Base-by-base conservation (phyloP, 2,888 invertebrate genomes). In the Acholoe squamosa region DNA sequence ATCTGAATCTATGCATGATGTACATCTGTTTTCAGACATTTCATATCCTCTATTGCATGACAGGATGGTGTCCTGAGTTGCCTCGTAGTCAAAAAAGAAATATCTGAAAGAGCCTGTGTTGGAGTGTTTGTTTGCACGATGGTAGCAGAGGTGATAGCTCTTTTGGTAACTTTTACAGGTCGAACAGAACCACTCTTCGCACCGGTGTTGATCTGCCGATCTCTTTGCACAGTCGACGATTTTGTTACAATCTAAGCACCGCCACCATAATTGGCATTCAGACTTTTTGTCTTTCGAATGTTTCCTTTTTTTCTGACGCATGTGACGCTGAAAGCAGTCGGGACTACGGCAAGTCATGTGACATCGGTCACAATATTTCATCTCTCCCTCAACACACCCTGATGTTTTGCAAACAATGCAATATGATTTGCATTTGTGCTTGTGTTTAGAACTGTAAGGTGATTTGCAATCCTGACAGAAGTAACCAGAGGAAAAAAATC, bases 71-170 rank as follows among this genome's bases (percentile, higher is more conserved):
- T 80, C 80, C 33, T 80, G 80, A 14, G 33, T 19, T 10, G 31
- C 25, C n/a, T 80, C 80, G 33, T 31, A 80, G 33, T 80, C 80
- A 31, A 80, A 80, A n/a, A 80, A 80, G 16, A 80, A 10, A n/a
- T 80, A 80, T 80, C n/a, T 31, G 33, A 80, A 80, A 14, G 7
- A 12, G 80, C 34, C 33, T 10, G 10, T 16, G 16, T 31, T 34
- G 10, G 33, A 16, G 10, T 28, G 14, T 34, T 43, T 16, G 5
- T 19, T 31, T 7, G 80, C 80, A 10, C 80, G 25, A 14, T 80
- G 80, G 33, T 16, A 31, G n/a, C 80, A 80, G 33, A 80, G 43
- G n/a, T 80, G 80, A 10, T n/a, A 14, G 10, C n/a, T 10, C 10
- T 14, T 14, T 7, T 34, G 34, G n/a, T 28, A 80, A 12, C 16